Evolutionary conservation across 2,888 invertebrate genomes (phyloP).

Genomic region (Tetragnatha montana): DNA sequence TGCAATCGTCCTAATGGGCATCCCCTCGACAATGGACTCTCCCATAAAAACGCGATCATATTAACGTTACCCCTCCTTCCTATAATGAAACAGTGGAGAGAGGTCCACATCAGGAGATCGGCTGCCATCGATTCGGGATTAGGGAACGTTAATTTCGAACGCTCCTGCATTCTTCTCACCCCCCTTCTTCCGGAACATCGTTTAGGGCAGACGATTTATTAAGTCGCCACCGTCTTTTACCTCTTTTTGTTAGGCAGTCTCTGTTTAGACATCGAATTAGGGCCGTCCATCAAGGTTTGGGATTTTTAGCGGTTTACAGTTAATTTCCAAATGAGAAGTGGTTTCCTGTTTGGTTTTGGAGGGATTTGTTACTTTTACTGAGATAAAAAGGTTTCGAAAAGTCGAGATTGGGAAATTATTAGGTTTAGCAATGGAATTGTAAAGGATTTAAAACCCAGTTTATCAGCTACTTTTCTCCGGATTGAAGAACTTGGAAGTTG

Average conservation of each 20-base stretch:
- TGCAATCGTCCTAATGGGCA: neutral
- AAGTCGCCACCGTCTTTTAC: constrained; percentile 4
- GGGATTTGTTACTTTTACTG: no score
- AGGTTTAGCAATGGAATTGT: no score
- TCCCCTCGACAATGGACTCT: neutral
- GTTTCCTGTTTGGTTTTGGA: no score
- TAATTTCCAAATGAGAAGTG: no score
- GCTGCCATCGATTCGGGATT: constrained; percentile 47
- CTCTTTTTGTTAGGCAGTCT: neutral
- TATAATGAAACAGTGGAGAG: constrained; percentile 23
- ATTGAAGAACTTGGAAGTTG: no score
- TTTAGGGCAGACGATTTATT: constrained; percentile 43
- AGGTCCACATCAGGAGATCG: neutral
- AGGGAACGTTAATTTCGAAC: constrained; percentile 50
- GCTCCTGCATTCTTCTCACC: constrained; percentile 33
- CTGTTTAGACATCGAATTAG: neutral
- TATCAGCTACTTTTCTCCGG: no score
- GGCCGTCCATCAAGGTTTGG: neutral
- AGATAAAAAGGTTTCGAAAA: no score
- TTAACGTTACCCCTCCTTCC: neutral
- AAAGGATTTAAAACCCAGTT: no score
- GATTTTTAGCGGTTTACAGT: no score
- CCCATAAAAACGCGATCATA: neutral
- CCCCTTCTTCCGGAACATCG: constrained; percentile 21
- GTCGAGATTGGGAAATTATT: no score